These are phyloP conservation scores for Cheilosia variabilis DNA, from an alignment of 2,888 invertebrate genomes.

Conservation along the genomic window DNA sequence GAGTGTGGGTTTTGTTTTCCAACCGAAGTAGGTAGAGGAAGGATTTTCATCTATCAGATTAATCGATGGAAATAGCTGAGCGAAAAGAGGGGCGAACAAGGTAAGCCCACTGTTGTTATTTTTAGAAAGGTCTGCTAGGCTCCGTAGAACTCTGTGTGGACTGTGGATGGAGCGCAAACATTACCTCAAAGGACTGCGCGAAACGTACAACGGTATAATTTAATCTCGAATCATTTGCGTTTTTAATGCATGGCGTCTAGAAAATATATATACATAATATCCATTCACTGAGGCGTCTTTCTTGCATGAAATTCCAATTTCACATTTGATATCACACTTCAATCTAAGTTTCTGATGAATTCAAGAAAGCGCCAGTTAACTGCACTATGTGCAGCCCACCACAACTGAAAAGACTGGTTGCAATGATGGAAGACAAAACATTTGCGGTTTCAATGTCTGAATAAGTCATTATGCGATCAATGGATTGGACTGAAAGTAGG, in stretches of 20 bases:
- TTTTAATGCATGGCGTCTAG: slow-evolving; percentile 41
- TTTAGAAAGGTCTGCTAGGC: slow-evolving; percentile 55
- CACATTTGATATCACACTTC: slow-evolving; percentile 73
- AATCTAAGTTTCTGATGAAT: slow-evolving; percentile 49
- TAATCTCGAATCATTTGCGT: slow-evolving; percentile 62
- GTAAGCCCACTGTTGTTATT: slow-evolving; percentile 46
- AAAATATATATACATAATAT: slow-evolving; percentile 23
- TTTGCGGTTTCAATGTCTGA: slow-evolving; percentile 66
- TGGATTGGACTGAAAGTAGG: slow-evolving; percentile 50
- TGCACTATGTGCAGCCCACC: slow-evolving; percentile 51
- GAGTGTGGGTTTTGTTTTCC: slow-evolving; percentile 35
- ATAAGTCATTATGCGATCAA: slow-evolving; percentile 65
- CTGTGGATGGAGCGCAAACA: background rate
- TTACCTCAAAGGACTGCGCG: background rate
- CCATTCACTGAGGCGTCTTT: slow-evolving; percentile 37
- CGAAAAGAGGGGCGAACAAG: slow-evolving; percentile 7
- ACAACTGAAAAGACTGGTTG: slow-evolving; percentile 55
- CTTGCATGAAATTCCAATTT: slow-evolving; percentile 70
- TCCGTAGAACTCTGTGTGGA: slow-evolving; percentile 3
- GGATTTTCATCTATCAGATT: slow-evolving; percentile 48
- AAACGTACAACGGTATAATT: slow-evolving; percentile 56
- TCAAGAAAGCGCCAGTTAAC: slow-evolving; percentile 55
- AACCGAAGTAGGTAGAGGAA: slow-evolving; percentile 22
- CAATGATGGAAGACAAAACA: slow-evolving; percentile 67
- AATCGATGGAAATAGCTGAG: slow-evolving; percentile 44